Conservation (phyloP, 2,888 invertebrate genomes). For the Pterostichus niger region DNA sequence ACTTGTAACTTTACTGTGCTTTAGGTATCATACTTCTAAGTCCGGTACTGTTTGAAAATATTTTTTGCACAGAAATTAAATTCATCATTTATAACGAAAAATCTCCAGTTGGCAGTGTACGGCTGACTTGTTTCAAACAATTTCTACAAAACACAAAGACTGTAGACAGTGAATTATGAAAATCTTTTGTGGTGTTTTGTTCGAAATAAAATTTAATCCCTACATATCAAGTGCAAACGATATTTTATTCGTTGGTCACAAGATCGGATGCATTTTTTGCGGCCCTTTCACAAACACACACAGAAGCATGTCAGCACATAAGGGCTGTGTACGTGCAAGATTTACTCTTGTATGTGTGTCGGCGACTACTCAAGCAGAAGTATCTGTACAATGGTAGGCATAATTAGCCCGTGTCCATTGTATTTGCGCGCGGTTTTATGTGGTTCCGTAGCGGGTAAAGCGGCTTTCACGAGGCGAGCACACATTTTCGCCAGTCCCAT, state of each 20-base stretch:
- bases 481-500: too few species aligned
- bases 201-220: conserved; percentile 22
- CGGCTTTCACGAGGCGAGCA: neutral
- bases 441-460: conserved; percentile 1
- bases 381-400: conserved; percentile 62
- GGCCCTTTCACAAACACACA: conserved; percentile 9
- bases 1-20: too few species aligned
- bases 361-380: conserved; percentile 60
- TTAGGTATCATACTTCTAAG: neutral
- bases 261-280: conserved; percentile 23
- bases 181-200: conserved; percentile 37
- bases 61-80: neutral
- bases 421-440: conserved; percentile 65
- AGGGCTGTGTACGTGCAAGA: conserved; percentile 9
- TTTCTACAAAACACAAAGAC: conserved; percentile 17
- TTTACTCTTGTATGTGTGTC: conserved; percentile 17
- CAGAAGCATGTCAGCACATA: neutral
- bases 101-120: neutral
- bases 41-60: neutral
- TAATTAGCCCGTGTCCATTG: conserved; percentile 67
- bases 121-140: conserved; percentile 19
- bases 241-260: conserved; percentile 33
- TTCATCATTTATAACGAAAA: conserved; percentile 2
- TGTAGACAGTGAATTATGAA: conserved; percentile 22
- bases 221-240: conserved; percentile 5